These are phyloP conservation scores for Myripristis jacobus DNA, from an alignment of 2,797 vertebrate genomes.

Conservation along the genomic window DNA sequence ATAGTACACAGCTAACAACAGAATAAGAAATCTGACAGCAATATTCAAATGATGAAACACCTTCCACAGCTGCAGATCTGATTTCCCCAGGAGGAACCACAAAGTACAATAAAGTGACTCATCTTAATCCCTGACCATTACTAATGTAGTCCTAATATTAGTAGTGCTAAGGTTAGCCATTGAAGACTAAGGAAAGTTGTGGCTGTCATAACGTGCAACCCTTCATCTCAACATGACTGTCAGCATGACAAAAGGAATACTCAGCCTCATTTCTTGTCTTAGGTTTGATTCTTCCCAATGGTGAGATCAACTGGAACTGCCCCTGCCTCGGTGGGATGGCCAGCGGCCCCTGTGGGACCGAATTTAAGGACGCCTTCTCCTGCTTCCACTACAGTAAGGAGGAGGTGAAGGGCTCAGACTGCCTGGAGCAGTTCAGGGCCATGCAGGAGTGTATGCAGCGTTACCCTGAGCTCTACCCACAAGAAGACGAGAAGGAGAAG, in stretches of 20 bases:
- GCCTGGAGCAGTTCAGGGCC: conserved; percentile 89
- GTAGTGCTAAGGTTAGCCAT: too few relatives aligned
- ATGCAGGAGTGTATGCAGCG: conserved; percentile 97
- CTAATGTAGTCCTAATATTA: too few relatives aligned
- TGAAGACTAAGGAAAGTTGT: not conserved
- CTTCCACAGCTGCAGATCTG: too few relatives aligned
- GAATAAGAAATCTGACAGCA: too few relatives aligned
- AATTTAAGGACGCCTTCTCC: conserved; percentile 95
- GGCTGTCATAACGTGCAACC: not conserved
- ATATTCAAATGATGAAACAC: too few relatives aligned
- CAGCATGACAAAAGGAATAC: not conserved
- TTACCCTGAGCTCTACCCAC: conserved; percentile 94
- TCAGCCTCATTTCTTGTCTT: conserved; percentile 55
- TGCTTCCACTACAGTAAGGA: conserved; percentile 95
- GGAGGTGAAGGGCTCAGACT: conserved; percentile 93
- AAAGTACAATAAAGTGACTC: too few relatives aligned
- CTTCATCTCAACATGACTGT: conserved; percentile 50
- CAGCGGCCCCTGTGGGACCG: conserved; percentile 93
- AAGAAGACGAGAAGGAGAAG: conserved; percentile 84
- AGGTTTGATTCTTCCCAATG: conserved; percentile 92
- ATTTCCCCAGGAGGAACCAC: too few relatives aligned
- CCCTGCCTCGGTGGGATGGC: conserved; percentile 95
- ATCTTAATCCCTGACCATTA: too few relatives aligned
- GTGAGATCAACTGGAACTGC: conserved; percentile 97
- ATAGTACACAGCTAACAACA: too few relatives aligned